These are phyloP conservation scores for Oophaga sylvatica DNA, from an alignment of 2,797 vertebrate genomes.

Conservation along the genomic window DNA sequence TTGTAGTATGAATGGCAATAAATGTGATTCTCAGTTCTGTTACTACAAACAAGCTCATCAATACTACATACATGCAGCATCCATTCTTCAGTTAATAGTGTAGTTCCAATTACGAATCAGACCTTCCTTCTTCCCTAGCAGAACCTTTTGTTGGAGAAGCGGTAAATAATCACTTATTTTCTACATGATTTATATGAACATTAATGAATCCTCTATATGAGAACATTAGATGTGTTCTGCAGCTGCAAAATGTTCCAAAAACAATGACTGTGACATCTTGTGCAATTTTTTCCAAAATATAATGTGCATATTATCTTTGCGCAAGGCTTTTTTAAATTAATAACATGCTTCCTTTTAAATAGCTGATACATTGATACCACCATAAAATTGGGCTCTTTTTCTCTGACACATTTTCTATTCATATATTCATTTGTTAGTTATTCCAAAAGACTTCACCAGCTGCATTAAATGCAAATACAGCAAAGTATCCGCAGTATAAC, in stretches of 20 bases:
- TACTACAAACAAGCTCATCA: too few relatives aligned
- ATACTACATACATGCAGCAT: too few relatives aligned
- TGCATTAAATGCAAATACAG: slow-evolving; percentile 25
- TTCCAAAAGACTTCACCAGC: slow-evolving; percentile 21
- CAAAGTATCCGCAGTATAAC: slow-evolving; percentile 28
- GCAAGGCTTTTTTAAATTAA: slow-evolving; percentile 3
- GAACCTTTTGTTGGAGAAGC: not conserved
- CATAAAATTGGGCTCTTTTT: slow-evolving; percentile 7
- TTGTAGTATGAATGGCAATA: too few relatives aligned
- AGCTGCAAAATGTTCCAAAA: not conserved
- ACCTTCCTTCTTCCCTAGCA: not conserved
- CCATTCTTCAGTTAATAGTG: too few relatives aligned
- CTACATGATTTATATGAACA: not conserved
- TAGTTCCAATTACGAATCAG: too few relatives aligned
- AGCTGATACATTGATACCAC: slow-evolving; percentile 15
- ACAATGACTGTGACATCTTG: slow-evolving; percentile 1
- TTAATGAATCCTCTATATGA: not conserved
- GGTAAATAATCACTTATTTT: not conserved
- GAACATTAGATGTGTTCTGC: not conserved
- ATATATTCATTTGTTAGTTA: slow-evolving; percentile 46
- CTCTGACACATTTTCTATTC: slow-evolving; percentile 23
- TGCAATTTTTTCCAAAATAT: not conserved
- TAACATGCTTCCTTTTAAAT: slow-evolving; percentile 16
- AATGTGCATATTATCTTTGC: not conserved
- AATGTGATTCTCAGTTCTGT: too few relatives aligned